Percentiles rank a stretch among this genome's conserved stretches.
Conservation (phyloP, 2,113 vertebrate genomes). For the Eptesicus fuscus region DNA sequence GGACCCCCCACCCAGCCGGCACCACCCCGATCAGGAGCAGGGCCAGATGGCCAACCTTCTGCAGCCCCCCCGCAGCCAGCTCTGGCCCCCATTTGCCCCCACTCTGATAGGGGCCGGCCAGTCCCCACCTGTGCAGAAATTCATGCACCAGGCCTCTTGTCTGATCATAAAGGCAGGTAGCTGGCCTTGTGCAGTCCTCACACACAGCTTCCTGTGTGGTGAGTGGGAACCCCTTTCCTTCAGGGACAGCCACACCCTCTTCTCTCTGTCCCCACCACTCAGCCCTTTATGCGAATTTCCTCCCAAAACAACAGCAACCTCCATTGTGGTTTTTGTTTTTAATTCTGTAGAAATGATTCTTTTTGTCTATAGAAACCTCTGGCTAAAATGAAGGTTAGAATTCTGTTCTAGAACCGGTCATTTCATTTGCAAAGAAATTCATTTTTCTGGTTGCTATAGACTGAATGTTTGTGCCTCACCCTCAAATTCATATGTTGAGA, state of each 20-base stretch:
- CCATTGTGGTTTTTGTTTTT: neutral
- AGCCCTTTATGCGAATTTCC: rapidly evolving
- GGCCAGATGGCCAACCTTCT: too few species aligned
- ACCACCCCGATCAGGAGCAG: too few species aligned
- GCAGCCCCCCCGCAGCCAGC: too few species aligned
- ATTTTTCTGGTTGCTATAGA: neutral
- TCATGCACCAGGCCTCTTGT: too few species aligned
- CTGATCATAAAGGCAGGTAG: too few species aligned
- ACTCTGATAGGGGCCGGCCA: too few species aligned
- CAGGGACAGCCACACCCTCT: neutral
- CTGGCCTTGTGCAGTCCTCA: neutral
- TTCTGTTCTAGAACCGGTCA: neutral
- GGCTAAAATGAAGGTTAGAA: neutral
- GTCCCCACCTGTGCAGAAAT: too few species aligned
- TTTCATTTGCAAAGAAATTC: neutral
- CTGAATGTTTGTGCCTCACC: too few species aligned
- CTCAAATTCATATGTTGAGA: neutral
- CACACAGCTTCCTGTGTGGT: neutral
- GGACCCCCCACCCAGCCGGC: too few species aligned
- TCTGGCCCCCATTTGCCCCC: too few species aligned
- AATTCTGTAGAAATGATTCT: neutral
- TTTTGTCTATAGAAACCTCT: neutral
- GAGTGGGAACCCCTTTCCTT: neutral
- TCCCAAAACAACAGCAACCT: rapidly evolving
- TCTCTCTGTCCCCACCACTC: neutral